Conservation (phyloP, 2,113 vertebrate genomes). For the Ranitomeya imitator region DNA sequence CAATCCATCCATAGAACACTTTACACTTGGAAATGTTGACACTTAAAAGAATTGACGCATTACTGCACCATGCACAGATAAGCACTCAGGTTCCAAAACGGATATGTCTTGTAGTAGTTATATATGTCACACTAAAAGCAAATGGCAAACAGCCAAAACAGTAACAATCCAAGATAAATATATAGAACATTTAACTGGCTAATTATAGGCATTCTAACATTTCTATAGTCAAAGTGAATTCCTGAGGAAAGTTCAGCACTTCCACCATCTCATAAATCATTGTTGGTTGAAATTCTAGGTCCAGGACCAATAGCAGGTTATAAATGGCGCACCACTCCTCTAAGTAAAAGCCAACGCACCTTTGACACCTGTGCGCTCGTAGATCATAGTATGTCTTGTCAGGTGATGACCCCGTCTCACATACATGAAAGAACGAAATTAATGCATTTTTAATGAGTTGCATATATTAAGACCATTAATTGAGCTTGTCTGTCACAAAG, state of each 20-base stretch:
- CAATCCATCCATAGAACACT: not conserved
- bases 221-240: conserved; percentile 1
- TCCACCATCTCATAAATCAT: conserved; percentile 6
- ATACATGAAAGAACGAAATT: not conserved
- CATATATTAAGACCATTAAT: not conserved
- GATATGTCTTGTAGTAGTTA: conserved; percentile 1
- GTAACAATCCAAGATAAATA: not conserved
- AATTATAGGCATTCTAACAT: conserved; percentile 4
- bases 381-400: not conserved
- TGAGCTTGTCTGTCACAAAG: not conserved
- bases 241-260: conserved; percentile 1
- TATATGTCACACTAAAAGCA: not conserved
- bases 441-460: not conserved
- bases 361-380: not conserved
- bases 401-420: not conserved
- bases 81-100: not conserved
- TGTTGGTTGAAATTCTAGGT: not conserved
- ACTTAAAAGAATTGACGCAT: not conserved
- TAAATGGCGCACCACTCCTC: not conserved
- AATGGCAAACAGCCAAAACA: conserved; percentile 2
- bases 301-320: not conserved
- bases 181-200: not conserved
- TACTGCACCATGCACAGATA: conserved; percentile 1
- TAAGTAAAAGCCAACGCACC: not conserved
- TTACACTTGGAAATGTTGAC: not conserved